A percentile compares a stretch with the other conserved stretches of the same genome.
phyloP scores from a whole-genome alignment of 2,888 invertebrate genomes.

The Linnaemya vulpina region DNA sequence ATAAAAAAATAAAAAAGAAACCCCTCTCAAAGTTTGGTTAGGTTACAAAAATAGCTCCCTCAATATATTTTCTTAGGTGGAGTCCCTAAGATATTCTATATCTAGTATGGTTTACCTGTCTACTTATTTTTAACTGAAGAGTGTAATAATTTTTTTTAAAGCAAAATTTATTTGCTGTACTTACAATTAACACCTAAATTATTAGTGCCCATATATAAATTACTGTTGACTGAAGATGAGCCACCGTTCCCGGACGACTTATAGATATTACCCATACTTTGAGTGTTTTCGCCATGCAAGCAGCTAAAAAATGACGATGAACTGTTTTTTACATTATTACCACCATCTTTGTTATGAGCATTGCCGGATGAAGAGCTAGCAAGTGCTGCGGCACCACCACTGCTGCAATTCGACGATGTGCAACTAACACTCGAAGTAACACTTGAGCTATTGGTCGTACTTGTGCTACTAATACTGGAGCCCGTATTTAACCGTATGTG shows the following conservation, averaged over 20 bases:
- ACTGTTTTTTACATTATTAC: constrained; percentile 81
- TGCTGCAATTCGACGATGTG: constrained; percentile 67
- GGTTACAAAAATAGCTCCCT: no score
- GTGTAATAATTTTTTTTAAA: no score
- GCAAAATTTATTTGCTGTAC: not conserved
- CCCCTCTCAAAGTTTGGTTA: no score
- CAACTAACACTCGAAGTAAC: constrained; percentile 72
- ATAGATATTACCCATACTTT: constrained; percentile 83
- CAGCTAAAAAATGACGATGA: constrained; percentile 83
- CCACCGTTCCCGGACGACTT: constrained; percentile 74
- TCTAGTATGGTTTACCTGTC: no score
- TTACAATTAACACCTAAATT: constrained; percentile 52
- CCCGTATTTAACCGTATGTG: constrained; percentile 82
- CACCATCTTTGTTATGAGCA: constrained; percentile 71
- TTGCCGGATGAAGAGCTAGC: constrained; percentile 51
- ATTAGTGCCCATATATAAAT: constrained; percentile 48
- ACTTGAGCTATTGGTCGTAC: constrained; percentile 73
- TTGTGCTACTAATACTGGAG: constrained; percentile 57
- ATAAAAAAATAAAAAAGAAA: no score
- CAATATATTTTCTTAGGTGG: no score
- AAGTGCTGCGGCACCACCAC: constrained; percentile 19
- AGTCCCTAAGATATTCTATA: no score
- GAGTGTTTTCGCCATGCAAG: constrained; percentile 82
- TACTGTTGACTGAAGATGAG: constrained; percentile 23
- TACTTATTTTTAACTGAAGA: no score